phyloP scores from a whole-genome alignment of 2,113 vertebrate genomes.

The Forbesichthys papilliferus region DNA sequence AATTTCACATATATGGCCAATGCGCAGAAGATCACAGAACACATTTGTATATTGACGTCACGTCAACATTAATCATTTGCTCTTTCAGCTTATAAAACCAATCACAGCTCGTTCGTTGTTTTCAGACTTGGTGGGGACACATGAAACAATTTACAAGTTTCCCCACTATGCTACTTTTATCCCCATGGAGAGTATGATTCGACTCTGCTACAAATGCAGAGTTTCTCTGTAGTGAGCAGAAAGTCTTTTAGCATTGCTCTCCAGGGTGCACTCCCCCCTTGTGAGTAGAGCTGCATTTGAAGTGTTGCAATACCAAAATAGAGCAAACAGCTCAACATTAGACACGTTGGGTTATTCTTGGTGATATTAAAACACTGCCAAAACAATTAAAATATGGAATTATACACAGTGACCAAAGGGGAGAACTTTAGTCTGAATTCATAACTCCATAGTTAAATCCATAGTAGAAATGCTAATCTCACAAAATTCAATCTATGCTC shows the following conservation, averaged over 20 bases:
- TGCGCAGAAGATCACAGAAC: constrained; percentile 34
- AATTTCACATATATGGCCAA: constrained; percentile 29
- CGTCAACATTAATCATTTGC: constrained; percentile 51
- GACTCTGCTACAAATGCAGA: constrained; percentile 37
- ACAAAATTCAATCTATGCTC: neutral
- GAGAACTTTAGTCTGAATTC: neutral
- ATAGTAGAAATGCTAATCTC: too few species aligned
- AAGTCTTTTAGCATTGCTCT: constrained; percentile 52
- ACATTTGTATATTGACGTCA: constrained; percentile 45
- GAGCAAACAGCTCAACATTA: constrained; percentile 60
- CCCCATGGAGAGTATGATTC: constrained; percentile 28
- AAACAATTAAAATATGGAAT: constrained; percentile 8
- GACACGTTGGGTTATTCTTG: constrained; percentile 48
- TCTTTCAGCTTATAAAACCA: constrained; percentile 39
- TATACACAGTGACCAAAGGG: constrained; percentile 29
- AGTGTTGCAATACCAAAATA: constrained; percentile 62
- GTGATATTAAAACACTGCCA: constrained; percentile 32
- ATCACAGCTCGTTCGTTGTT: constrained; percentile 52
- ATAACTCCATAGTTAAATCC: neutral
- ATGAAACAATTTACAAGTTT: constrained; percentile 36
- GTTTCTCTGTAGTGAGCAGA: constrained; percentile 41
- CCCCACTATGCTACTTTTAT: constrained; percentile 35
- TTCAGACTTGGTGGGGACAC: constrained; percentile 40
- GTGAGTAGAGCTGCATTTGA: constrained; percentile 57
- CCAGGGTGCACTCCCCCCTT: constrained; percentile 44